A percentile compares a stretch with the other conserved stretches of the same genome.
Evolutionary conservation across 2,113 vertebrate genomes (phyloP).

Genomic region (Oryzias woworae): DNA sequence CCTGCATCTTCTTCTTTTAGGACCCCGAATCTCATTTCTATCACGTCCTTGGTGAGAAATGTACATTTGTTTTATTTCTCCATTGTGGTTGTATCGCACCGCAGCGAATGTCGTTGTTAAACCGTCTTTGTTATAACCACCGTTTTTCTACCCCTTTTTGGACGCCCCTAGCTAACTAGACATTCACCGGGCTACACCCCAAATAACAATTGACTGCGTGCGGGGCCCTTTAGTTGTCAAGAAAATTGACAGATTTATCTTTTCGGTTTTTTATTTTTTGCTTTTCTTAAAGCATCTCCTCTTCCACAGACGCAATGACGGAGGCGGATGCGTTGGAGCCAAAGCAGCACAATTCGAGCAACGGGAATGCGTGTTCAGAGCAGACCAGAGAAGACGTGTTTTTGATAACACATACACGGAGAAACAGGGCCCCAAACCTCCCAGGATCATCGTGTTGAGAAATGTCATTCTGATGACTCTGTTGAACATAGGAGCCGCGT

Average conservation of each 20-base stretch:
- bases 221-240: not conserved
- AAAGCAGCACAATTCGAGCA: constrained; percentile 38
- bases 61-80: rapidly evolving
- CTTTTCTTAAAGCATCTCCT: constrained; percentile 33
- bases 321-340: constrained; percentile 59
- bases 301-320: constrained; percentile 50
- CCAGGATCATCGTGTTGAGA: constrained; percentile 84
- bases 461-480: constrained; percentile 89
- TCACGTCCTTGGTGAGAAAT: constrained; percentile 40
- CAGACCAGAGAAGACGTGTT: constrained; percentile 79
- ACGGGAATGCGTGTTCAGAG: constrained; percentile 48
- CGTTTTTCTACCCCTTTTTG: not conserved
- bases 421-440: constrained; percentile 86
- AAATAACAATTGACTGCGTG: not conserved
- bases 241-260: not conserved
- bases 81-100: constrained; percentile 29
- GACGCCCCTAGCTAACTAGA: not conserved
- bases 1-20: not conserved
- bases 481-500: constrained; percentile 81
- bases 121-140: constrained; percentile 35
- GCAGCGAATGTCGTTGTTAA: constrained; percentile 6
- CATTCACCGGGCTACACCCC: constrained; percentile 5
- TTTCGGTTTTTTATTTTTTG: constrained; percentile 2
- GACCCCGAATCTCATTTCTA: not conserved
- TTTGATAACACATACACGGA: constrained; percentile 86